Percentiles rank a stretch among this genome's conserved stretches.
Conservation (phyloP, 2,797 vertebrate genomes). For the Gorsachius magnificus region DNA sequence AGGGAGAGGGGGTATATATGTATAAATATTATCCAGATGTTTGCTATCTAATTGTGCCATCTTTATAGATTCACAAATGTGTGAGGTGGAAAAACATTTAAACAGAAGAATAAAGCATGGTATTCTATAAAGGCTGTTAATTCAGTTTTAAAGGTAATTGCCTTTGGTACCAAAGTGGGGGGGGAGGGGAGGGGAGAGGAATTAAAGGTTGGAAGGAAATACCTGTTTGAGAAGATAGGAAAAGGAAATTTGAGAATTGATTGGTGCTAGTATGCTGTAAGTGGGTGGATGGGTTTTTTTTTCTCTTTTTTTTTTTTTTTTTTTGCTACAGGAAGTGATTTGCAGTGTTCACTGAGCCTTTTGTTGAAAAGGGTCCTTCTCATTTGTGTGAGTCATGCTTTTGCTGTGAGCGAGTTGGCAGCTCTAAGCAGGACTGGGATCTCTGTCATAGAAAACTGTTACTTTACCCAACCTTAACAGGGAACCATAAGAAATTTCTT, state of each 20-base stretch:
- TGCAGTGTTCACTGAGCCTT: constrained; percentile 98
- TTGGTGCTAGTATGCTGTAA: constrained; percentile 93
- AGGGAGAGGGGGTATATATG: not conserved
- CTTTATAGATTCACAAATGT: not conserved
- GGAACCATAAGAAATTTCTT: constrained; percentile 64
- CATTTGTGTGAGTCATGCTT: constrained; percentile 98
- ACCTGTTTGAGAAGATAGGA: constrained; percentile 79
- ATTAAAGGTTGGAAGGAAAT: constrained; percentile 76
- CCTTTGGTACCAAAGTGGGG: constrained; percentile 61
- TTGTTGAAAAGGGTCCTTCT: constrained; percentile 99
- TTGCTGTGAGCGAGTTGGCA: constrained; percentile 93
- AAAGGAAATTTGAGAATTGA: constrained; percentile 91
- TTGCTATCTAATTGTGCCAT: not conserved
- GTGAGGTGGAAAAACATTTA: constrained; percentile 7
- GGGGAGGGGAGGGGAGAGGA: constrained; percentile 41
- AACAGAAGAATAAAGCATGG: not conserved
- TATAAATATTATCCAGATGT: not conserved
- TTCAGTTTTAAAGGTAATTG: constrained; percentile 56
- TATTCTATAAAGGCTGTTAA: constrained; percentile 50
- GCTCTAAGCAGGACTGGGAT: constrained; percentile 83
- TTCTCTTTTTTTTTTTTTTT: constrained; percentile 54
- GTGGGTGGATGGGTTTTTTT: constrained; percentile 85
- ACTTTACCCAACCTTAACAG: constrained; percentile 74
- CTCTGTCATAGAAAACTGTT: constrained; percentile 78
- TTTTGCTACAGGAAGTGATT: constrained; percentile 98